These are phyloP conservation scores for Nesogale talazaci DNA, from an alignment of 2,113 vertebrate genomes.

Conservation along the genomic window DNA sequence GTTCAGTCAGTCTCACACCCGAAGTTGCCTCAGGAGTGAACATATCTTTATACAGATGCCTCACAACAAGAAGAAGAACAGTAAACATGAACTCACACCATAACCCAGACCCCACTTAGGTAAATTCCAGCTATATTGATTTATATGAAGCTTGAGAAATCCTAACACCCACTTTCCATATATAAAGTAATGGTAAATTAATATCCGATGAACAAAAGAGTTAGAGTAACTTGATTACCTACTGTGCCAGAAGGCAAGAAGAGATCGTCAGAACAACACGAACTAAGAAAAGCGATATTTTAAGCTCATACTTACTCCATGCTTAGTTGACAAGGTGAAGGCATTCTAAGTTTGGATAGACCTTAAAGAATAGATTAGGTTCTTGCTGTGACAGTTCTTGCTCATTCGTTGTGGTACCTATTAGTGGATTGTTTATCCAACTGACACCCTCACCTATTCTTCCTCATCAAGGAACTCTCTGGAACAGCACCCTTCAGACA, in stretches of 20 bases:
- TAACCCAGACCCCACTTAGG: conserved; percentile 48
- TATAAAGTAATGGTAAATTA: conserved; percentile 31
- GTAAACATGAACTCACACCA: not conserved
- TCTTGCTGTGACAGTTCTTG: not conserved
- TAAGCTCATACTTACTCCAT: conserved; percentile 6
- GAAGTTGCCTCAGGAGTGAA: conserved; percentile 74
- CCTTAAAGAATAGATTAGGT: not conserved
- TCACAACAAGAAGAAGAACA: not conserved
- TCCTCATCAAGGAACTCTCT: not conserved
- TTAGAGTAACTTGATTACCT: not conserved
- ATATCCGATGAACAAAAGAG: not conserved
- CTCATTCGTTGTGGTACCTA: not conserved
- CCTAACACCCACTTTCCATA: conserved; percentile 32
- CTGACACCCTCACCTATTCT: not conserved
- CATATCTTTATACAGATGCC: conserved; percentile 58
- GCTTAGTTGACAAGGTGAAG: conserved; percentile 34
- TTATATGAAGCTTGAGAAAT: conserved; percentile 74
- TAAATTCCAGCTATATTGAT: conserved; percentile 48
- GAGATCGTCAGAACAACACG: not conserved
- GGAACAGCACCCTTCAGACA: not conserved
- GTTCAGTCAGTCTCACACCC: conserved; percentile 59
- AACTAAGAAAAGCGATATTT: not conserved
- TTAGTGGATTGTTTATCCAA: not conserved
- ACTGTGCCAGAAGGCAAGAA: not conserved
- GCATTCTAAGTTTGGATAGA: not conserved